Percentiles rank a stretch among this genome's conserved stretches.
Evolutionary conservation across 1,140 invertebrate species (phyloP).

Genomic region (Nomia melanderi): DNA sequence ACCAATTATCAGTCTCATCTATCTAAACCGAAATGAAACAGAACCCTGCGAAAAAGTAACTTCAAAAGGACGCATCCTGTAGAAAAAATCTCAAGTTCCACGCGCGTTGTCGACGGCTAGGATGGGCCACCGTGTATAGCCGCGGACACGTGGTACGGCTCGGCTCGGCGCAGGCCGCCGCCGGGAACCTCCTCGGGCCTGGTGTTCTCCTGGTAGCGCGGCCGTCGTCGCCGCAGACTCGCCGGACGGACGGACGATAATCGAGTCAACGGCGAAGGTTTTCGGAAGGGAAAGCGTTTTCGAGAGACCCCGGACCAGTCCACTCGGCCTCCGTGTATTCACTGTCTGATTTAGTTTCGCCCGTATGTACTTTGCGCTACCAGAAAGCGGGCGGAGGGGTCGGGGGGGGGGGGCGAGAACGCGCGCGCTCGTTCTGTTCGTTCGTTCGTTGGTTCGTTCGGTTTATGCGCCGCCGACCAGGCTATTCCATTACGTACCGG

Average conservation of each 20-base stretch:
- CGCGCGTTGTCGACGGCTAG: too few species aligned
- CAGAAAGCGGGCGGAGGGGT: conserved; percentile 1
- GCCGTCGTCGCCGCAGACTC: conserved; percentile 47
- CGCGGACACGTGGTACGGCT: background rate
- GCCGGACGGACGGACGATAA: conserved; percentile 63
- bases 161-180: background rate
- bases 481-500: conserved; percentile 50
- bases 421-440: too few species aligned
- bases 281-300: conserved; percentile 40
- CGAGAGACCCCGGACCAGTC: conserved; percentile 19
- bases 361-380: conserved; percentile 19
- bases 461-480: conserved; percentile 44
- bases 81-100: too few species aligned
- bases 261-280: conserved; percentile 50
- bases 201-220: conserved; percentile 41
- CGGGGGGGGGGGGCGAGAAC: too few species aligned
- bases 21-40: too few species aligned
- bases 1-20: too few species aligned
- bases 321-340: conserved; percentile 24
- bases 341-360: conserved; percentile 56
- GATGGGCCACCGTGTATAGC: background rate
- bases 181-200: conserved; percentile 17
- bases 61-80: too few species aligned
- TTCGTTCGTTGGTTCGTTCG: conserved; percentile 49
- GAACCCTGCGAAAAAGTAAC: too few species aligned